Conservation (phyloP, 23 tunicate species). For the Trididemnum miniatum region DNA sequence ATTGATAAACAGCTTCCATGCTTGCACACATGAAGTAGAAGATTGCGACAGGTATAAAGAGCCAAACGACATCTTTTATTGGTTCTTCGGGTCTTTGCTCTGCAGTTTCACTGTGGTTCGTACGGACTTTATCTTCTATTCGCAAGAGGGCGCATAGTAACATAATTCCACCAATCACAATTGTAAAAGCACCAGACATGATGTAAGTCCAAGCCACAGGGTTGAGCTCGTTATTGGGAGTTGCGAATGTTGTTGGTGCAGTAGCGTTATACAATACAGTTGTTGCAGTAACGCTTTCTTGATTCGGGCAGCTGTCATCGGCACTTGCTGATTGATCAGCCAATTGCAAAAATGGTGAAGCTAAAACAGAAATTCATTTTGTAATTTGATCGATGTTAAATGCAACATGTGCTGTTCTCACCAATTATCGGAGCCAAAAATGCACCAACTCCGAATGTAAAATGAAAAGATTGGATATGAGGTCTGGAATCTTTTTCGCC, state of each 20-base stretch:
- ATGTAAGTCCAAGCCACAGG: slow-evolving; percentile 93
- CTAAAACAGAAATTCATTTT: no score
- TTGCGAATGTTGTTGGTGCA: slow-evolving; percentile 7
- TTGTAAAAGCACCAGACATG: slow-evolving; percentile 64
- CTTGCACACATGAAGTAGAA: slow-evolving; percentile 56
- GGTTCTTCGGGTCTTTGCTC: slow-evolving; percentile 68
- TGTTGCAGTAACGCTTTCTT: not conserved
- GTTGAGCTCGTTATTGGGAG: slow-evolving; percentile 32
- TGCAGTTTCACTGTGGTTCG: slow-evolving; percentile 24
- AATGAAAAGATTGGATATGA: slow-evolving; percentile 82
- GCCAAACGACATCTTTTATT: slow-evolving; percentile 50
- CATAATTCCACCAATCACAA: slow-evolving; percentile 50
- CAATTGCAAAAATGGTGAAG: slow-evolving; percentile 80
- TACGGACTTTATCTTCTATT: slow-evolving; percentile 44
- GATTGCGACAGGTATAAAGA: slow-evolving; percentile 48
- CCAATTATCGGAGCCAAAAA: slow-evolving; percentile 83
- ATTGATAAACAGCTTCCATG: slow-evolving; percentile 61
- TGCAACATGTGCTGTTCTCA: no score
- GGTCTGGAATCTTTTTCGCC: slow-evolving; percentile 90
- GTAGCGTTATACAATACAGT: not conserved
- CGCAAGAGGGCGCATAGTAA: slow-evolving; percentile 44
- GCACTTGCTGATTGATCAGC: slow-evolving; percentile 60
- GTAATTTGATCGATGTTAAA: no score
- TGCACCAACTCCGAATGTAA: slow-evolving; percentile 84
- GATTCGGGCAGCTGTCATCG: slow-evolving; percentile 62